A percentile compares a stretch with the other conserved stretches of the same genome.
These are phyloP conservation scores for Archegozetes longisetosus DNA, from an alignment of 1,140 invertebrate genomes.

Conservation along the genomic window DNA sequence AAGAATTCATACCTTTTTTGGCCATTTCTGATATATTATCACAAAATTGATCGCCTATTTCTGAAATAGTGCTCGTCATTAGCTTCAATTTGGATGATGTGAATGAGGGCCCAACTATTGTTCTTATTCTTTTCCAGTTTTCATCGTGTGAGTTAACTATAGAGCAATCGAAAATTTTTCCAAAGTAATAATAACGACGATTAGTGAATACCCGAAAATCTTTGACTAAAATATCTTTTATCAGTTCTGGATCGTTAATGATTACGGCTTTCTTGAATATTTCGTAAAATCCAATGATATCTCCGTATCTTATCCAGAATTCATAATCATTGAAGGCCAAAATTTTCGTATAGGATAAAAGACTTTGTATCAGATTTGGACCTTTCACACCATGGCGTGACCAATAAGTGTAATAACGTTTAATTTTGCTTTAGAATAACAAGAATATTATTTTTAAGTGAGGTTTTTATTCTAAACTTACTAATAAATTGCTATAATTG, in stretches of 20 bases:
- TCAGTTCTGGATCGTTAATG: conserved; percentile 15
- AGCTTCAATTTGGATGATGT: conserved; percentile 10
- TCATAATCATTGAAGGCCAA: background rate
- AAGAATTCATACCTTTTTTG: background rate
- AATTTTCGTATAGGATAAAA: background rate
- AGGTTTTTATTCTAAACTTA: too few relatives aligned
- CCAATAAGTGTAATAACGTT: too few relatives aligned
- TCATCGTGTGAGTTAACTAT: conserved; percentile 6
- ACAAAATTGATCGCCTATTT: conserved; percentile 1
- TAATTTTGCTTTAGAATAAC: too few relatives aligned
- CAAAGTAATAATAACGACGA: background rate
- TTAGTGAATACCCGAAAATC: conserved; percentile 20
- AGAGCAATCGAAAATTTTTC: background rate
- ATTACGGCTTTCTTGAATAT: background rate
- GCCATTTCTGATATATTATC: background rate
- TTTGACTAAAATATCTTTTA: conserved; percentile 19
- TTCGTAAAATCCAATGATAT: conserved; percentile 7
- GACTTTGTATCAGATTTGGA: background rate
- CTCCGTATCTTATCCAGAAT: background rate
- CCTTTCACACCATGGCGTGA: background rate
- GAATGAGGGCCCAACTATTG: conserved; percentile 10
- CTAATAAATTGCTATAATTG: too few relatives aligned
- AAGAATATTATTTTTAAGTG: too few relatives aligned
- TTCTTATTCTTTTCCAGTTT: conserved; percentile 13
- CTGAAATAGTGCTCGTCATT: conserved; percentile 9